Evolutionary conservation across 1,140 invertebrate species (phyloP), one percentile per base, ranked within the genome.

Genomic region (Spodoptera litura): DNA sequence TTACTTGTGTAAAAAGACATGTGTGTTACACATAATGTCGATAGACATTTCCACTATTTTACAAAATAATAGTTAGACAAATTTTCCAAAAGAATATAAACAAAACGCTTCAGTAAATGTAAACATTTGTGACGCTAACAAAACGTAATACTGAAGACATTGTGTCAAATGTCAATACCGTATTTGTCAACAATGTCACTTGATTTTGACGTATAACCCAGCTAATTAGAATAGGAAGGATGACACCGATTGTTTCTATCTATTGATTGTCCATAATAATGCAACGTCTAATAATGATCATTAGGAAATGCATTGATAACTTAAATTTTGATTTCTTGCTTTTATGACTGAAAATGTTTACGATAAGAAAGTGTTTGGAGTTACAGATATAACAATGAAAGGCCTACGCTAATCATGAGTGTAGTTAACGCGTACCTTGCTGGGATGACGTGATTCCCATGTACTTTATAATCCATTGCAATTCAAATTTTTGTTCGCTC

Each of bases 381-480:
- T 31, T 61, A 25, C 3, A n/a, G 20, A 11, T 35, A 44, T 51
- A 61, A 44, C 31, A 11, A 35, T 38, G 20, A 31, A 62, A 13
- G 72, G 56, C 38, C 72, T 61, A 74, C 72, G 13, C 31, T 74
- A 61, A 74, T 27, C 38, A 58, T 52, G 31, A 61, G 44, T 10
- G 27, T 62, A 74, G 27, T 71, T 55, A 15, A 20, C 9, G 20
- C 9, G n/a, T 38, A 71, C 53, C 35, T 62, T 38, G 49, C 27
- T 15, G 13, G 4, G 15, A 75, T 75, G 58, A 75, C 58, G 59
- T 64, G 73, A 38, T 75, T 64, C 49, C 27, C 53, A 62, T 75
- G 49, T 64, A 75, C 31, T 51, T 38, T 52, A 53, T 25, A 73
- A 73, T 59, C 27, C 59, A 74, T 52, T 27, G 52, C 38, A n/a